Conservation (phyloP, 2,113 vertebrate species). For the Myrmophylax atrothorax region DNA sequence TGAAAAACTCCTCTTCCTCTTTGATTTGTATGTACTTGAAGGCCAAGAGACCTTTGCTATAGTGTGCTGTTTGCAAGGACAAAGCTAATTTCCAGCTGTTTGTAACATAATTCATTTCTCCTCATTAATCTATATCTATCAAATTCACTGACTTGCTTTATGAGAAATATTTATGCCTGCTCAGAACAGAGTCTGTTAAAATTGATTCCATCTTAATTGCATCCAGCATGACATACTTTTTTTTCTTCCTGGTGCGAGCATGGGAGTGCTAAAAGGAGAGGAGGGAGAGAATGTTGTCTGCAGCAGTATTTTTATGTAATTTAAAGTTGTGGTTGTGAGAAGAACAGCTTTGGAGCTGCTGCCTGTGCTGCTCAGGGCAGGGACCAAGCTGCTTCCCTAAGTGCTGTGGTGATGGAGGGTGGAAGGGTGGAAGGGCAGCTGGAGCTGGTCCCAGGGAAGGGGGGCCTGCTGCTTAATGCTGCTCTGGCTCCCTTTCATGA, state of each 20-base stretch:
- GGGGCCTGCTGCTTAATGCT: neutral
- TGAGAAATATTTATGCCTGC: slow-evolving; percentile 34
- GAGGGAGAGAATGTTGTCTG: neutral
- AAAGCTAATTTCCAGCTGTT: slow-evolving; percentile 13
- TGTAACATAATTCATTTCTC: neutral
- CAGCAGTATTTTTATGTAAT: neutral
- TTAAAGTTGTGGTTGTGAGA: neutral
- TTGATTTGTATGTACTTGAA: neutral
- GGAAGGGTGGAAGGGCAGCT: neutral
- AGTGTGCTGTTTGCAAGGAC: neutral
- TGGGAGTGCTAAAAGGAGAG: neutral
- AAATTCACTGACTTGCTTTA: slow-evolving; percentile 15
- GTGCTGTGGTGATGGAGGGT: neutral
- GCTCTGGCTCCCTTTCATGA: neutral
- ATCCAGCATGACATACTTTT: neutral
- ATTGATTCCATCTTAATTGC: slow-evolving; percentile 24
- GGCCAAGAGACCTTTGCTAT: neutral
- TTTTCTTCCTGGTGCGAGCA: neutral
- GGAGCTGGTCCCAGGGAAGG: neutral
- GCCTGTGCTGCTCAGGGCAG: neutral
- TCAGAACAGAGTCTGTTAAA: slow-evolving; percentile 9
- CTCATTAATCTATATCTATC: slow-evolving; percentile 7
- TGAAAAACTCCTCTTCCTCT: neutral
- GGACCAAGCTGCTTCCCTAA: neutral
- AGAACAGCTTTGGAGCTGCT: neutral